Conservation (phyloP, 2,113 vertebrate species). For the Phodopus roborovskii region DNA sequence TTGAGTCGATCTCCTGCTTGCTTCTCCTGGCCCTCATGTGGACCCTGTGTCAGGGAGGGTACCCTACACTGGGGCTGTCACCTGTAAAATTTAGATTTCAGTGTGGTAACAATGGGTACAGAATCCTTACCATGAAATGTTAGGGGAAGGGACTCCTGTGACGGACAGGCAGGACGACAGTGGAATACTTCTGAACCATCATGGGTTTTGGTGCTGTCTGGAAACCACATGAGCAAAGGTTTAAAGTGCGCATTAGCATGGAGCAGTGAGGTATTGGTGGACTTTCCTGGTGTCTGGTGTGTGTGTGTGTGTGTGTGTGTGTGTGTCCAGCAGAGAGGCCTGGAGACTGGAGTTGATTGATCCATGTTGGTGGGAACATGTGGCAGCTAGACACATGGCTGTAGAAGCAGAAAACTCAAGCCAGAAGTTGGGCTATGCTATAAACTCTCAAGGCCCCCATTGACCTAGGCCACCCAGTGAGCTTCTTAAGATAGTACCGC, state of each 20-base stretch:
- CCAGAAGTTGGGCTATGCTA: neutral
- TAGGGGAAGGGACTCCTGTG: neutral
- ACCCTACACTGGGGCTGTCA: rapidly evolving
- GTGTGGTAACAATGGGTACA: no score
- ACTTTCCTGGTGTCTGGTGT: neutral
- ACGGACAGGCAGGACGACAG: rapidly evolving
- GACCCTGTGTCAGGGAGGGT: no score
- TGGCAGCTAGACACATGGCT: neutral
- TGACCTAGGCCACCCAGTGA: neutral
- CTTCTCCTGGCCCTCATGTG: neutral
- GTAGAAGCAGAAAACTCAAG: neutral
- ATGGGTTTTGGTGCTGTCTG: neutral
- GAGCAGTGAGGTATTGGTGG: neutral
- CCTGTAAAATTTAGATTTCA: neutral
- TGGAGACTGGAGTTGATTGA: neutral
- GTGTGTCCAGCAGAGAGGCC: neutral
- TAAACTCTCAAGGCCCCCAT: neutral
- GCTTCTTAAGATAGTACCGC: neutral
- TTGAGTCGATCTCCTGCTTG: neutral
- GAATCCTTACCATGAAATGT: neutral
- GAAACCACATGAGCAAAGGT: neutral
- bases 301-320: no score
- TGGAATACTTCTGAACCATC: neutral
- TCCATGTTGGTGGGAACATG: neutral
- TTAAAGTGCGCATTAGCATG: neutral